Conservation (phyloP, 1,140 invertebrate species). For the Drosophila novamexicana region DNA sequence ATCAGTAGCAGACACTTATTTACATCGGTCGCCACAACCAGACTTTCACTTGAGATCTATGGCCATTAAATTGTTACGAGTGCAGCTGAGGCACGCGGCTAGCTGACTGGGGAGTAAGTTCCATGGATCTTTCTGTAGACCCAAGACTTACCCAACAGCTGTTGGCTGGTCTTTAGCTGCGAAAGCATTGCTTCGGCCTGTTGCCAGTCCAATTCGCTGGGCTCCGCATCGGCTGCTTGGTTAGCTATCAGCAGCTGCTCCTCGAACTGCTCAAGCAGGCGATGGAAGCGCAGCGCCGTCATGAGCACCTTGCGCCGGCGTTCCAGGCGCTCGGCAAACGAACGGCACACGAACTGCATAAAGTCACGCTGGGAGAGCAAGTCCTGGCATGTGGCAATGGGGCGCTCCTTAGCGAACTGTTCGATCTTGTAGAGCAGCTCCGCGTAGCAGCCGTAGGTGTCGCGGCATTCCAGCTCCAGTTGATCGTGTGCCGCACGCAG, state of each 20-base stretch:
- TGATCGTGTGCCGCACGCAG: constrained; percentile 90
- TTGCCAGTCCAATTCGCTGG: constrained; percentile 85
- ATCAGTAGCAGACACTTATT: background rate
- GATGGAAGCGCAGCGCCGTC: constrained; percentile 90
- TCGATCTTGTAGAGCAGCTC: constrained; percentile 90
- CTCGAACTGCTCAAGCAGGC: constrained; percentile 90
- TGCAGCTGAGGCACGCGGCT: background rate
- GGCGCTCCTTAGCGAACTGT: constrained; percentile 84
- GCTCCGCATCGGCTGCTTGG: constrained; percentile 70
- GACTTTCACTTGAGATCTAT: constrained; percentile 31
- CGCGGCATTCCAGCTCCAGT: constrained; percentile 91
- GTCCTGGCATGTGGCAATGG: constrained; percentile 85
- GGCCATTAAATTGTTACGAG: constrained; percentile 23
- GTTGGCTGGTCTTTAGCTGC: constrained; percentile 86
- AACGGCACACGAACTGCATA: constrained; percentile 92
- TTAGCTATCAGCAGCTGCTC: constrained; percentile 86
- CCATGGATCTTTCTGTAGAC: background rate
- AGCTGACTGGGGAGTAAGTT: too few species aligned
- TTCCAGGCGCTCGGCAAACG: constrained; percentile 91
- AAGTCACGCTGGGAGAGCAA: constrained; percentile 89
- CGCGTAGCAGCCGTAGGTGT: constrained; percentile 91
- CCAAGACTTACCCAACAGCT: constrained; percentile 85
- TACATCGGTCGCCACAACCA: background rate
- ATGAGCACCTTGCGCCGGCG: constrained; percentile 90
- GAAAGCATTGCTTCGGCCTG: constrained; percentile 86